These are phyloP conservation scores for Abscondita cerata DNA, from an alignment of 2,888 invertebrate species.

Conservation along the genomic window DNA sequence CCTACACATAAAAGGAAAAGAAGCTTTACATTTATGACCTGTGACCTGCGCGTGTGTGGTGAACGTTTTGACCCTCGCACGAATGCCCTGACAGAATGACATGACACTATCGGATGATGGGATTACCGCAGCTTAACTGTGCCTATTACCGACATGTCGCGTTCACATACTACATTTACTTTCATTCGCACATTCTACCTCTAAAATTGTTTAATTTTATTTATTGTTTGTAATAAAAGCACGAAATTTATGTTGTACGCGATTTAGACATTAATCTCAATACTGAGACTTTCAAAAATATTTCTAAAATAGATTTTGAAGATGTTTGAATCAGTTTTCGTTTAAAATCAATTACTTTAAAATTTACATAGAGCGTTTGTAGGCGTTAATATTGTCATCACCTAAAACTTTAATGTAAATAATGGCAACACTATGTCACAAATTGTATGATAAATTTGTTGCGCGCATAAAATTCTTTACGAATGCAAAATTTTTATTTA, in stretches of 20 bases:
- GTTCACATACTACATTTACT: constrained; percentile 45
- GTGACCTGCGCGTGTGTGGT: constrained; percentile 45
- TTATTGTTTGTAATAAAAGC: neutral
- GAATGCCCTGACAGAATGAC: constrained; percentile 58
- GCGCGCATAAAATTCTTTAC: too few relatives aligned
- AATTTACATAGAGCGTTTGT: too few relatives aligned
- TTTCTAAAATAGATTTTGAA: too few relatives aligned
- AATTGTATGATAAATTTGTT: too few relatives aligned
- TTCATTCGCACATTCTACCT: constrained; percentile 19
- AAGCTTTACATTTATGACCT: constrained; percentile 30
- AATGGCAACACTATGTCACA: too few relatives aligned
- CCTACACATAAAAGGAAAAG: constrained; percentile 13
- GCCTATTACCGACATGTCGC: constrained; percentile 53
- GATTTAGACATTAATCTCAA: neutral
- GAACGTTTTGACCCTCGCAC: constrained; percentile 46
- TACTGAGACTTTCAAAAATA: neutral
- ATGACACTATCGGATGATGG: constrained; percentile 59
- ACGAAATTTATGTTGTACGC: neutral
- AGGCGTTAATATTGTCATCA: too few relatives aligned
- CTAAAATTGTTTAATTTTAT: constrained; percentile 16
- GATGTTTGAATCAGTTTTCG: too few relatives aligned
- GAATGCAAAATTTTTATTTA: too few relatives aligned
- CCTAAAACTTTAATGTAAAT: too few relatives aligned
- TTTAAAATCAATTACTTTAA: too few relatives aligned
- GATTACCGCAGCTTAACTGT: constrained; percentile 58